Base-by-base conservation (phyloP, 2,888 invertebrate species). In the Teleogryllus oceanicus region DNA sequence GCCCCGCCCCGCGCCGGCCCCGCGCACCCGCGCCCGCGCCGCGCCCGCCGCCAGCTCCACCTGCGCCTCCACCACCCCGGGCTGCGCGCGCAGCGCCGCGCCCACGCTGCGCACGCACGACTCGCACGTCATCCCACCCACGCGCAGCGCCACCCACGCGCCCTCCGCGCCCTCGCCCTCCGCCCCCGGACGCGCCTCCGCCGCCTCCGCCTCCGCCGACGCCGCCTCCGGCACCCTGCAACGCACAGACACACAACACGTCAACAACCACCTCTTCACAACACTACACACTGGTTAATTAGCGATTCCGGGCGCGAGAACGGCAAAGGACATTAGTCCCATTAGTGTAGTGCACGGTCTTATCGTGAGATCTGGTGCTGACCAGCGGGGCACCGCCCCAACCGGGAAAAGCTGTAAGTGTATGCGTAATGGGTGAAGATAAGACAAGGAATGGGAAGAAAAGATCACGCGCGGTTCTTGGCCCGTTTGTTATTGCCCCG, bases 91-190 rank as follows among this genome's bases (percentile, higher is more conserved):
- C 16, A 96, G 89, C 16, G 90, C 92, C 1, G 89, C 89, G 86
- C 97, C 93, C 79, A 98, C 97, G 85, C 92, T 94, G 79, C 90
- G 90, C 76, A 97, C 97, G 87, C 97, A 98, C 62, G 95, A 95
- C 88, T 94, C 92, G 85, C 97, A 97, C 79, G 94, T 96, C 97
- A 98, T 97, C 37, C 80, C 80, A 11, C 78, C 78, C 74, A 80
- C 80, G 10, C 74, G 50, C 49, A 80, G 24, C 74, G 21, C 11
- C n/a, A 78, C 78, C 13, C 21, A 11, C 16, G 20, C 20, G 5
- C 62, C 62, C 16, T 62, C 62, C 13, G 16, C 62, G 62, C 62
- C 62, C 62, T 62, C 62, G 13, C 62, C 62, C n/a, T 13, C 62
- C 13, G 13, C 62, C 16, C 62, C 62, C 37, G 74, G 74, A 1